Conservation (phyloP, 2,113 vertebrate species). For the Pavo muticus region DNA sequence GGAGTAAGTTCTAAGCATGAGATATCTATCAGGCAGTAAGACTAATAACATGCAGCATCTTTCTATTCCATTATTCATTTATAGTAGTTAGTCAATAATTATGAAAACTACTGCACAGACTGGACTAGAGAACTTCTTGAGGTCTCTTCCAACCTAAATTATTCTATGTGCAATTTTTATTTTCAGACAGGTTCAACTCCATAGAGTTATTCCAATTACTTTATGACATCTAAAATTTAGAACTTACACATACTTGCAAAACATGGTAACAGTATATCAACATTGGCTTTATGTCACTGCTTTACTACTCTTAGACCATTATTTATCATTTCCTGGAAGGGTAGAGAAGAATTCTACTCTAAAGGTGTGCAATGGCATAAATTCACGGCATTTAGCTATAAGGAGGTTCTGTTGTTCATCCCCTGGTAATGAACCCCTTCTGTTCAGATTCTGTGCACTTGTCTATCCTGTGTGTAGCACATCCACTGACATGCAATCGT, state of each 20-base stretch:
- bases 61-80: neutral
- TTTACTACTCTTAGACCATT: neutral
- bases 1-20: neutral
- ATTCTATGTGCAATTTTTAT: neutral
- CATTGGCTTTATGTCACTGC: neutral
- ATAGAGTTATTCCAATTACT: neutral
- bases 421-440: neutral
- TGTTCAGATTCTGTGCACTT: neutral
- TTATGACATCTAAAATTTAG: neutral
- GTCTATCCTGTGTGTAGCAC: accelerated
- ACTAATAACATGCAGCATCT: neutral
- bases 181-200: conserved; percentile 23
- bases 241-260: neutral
- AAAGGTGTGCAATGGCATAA: neutral
- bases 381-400: neutral
- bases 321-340: neutral
- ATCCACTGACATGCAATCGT: neutral
- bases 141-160: neutral
- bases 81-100: neutral
- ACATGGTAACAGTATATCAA: neutral
- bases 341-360: neutral
- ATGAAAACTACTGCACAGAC: neutral
- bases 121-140: conserved; percentile 39
- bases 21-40: neutral
- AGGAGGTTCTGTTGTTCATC: neutral